phyloP scores from a whole-genome alignment of 2,888 invertebrate species.

The Drosophila demipolita region DNA sequence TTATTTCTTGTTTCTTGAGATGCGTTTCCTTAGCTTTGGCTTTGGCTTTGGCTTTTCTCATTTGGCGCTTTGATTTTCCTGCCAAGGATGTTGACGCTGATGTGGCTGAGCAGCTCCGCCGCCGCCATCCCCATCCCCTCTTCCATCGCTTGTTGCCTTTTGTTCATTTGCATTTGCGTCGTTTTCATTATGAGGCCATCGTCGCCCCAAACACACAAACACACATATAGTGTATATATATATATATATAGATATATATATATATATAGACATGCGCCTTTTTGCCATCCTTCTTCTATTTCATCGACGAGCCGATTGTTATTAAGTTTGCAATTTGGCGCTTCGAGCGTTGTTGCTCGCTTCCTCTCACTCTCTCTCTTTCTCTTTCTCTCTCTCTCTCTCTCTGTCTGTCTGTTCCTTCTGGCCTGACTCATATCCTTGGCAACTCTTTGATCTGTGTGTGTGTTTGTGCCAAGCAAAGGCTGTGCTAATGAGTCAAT shows the following conservation, averaged over 20 bases:
- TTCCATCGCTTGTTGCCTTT: conserved; percentile 62
- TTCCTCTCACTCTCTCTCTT: conserved; percentile 43
- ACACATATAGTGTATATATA: conserved; percentile 14
- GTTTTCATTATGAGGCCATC: conserved; percentile 74
- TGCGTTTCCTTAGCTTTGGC: conserved; percentile 75
- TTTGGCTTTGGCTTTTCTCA: conserved; percentile 65
- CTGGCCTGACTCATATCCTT: conserved; percentile 52
- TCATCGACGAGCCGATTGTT: conserved; percentile 51
- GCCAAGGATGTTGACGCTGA: conserved; percentile 70
- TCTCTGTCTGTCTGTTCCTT: conserved; percentile 18
- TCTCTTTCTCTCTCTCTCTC: conserved; percentile 13
- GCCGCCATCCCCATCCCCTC: conserved; percentile 13
- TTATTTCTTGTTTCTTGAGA: conserved; percentile 42
- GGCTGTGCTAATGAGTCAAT: conserved; percentile 50
- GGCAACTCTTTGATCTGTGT: conserved; percentile 70
- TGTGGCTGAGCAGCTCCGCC: conserved; percentile 37
- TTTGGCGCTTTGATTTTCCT: conserved; percentile 76
- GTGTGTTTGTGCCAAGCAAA: conserved; percentile 7
- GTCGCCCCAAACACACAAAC: conserved; percentile 30
- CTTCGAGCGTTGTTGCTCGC: conserved; percentile 39
- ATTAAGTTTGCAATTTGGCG: conserved; percentile 74
- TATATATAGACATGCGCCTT: conserved; percentile 11
- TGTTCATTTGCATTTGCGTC: conserved; percentile 79
- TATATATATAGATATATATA: conserved; percentile 18
- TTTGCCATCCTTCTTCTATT: conserved; percentile 8